These are phyloP conservation scores for Drosophila neotestacea DNA, from an alignment of 2,888 invertebrate genomes.

Conservation along the genomic window DNA sequence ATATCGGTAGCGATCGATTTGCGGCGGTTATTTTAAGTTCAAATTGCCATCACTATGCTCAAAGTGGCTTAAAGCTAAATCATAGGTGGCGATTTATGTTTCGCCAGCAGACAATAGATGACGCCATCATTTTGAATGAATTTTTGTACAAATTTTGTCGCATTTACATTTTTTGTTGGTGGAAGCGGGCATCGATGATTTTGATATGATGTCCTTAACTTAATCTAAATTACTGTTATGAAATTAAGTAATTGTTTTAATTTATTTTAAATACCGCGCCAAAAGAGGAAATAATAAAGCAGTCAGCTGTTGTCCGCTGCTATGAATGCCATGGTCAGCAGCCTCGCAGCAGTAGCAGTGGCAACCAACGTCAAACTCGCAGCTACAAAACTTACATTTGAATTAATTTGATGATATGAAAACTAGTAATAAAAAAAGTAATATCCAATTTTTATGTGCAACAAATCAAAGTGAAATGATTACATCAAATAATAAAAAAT, in stretches of 20 bases:
- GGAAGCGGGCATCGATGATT: too few species aligned
- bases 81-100: too few species aligned
- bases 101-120: too few species aligned
- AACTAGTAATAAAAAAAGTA: neutral
- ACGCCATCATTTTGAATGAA: too few species aligned
- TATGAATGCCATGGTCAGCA: neutral
- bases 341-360: neutral
- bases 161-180: too few species aligned
- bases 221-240: neutral
- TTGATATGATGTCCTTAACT: neutral
- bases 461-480: neutral
- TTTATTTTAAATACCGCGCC: neutral
- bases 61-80: too few species aligned
- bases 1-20: too few species aligned
- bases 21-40: too few species aligned
- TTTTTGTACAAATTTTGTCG: too few species aligned
- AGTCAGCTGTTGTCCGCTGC: neutral
- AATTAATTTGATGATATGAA: neutral
- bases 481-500: neutral
- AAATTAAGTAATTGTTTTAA: neutral
- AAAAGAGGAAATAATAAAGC: neutral
- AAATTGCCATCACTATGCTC: too few species aligned
- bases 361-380: neutral
- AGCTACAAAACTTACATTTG: neutral
- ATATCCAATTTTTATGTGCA: neutral